Percentiles rank a stretch among this genome's conserved stretches.
phyloP scores from a whole-genome alignment of 2,888 invertebrate species.

The Creontiades dilutus region DNA sequence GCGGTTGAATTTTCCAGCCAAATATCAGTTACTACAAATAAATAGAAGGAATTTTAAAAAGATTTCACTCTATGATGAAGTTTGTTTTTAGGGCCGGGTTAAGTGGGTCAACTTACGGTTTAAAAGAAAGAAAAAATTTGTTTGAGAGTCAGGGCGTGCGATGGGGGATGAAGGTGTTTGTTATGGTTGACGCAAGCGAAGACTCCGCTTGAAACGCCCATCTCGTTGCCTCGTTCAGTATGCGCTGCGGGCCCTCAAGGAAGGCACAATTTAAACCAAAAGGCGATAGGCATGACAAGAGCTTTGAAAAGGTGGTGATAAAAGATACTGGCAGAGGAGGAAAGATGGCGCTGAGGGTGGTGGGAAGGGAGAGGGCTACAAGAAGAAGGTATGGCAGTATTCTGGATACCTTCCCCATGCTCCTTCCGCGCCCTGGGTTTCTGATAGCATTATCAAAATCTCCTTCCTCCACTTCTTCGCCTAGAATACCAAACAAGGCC shows the following conservation, averaged over 20 bases:
- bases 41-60: too few relatives aligned
- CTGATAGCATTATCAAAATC: constrained; percentile 21
- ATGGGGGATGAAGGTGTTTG: background rate
- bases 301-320: constrained; percentile 34
- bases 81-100: background rate
- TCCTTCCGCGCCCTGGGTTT: background rate
- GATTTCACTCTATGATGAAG: background rate
- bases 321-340: constrained; percentile 11
- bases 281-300: constrained; percentile 32
- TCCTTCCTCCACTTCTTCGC: background rate
- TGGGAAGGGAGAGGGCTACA: background rate
- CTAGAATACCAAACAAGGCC: constrained; percentile 22
- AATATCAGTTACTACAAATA: too few relatives aligned
- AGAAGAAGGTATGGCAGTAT: background rate
- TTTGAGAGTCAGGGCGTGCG: background rate
- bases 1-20: too few relatives aligned
- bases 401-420: background rate
- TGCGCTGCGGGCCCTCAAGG: background rate
- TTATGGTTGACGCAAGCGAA: background rate
- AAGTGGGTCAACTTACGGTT: background rate
- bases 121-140: background rate
- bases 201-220: background rate
- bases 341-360: background rate
- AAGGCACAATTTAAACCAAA: constrained; percentile 32
- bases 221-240: background rate